Evolutionary conservation across 2,888 invertebrate species (phyloP), one percentile per base, ranked within the genome.

Genomic region (Salticus scenicus): DNA sequence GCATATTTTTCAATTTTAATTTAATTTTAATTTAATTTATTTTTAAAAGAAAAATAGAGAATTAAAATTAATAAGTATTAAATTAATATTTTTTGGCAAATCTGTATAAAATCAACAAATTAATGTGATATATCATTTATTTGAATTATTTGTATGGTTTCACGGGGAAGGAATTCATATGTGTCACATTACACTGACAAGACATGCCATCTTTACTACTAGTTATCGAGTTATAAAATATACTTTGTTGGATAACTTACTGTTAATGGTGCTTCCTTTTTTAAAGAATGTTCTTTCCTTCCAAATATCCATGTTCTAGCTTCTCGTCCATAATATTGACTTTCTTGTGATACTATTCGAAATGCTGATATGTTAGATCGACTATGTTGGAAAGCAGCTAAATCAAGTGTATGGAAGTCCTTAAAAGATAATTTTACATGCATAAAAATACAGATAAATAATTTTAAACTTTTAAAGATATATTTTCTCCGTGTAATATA

Each of bases 281-380:
- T 90, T 1, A 76, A 28, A 0, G 78, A 69, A 12, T 84, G 79
- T 37, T 81, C 87, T 64, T 87, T 81, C 0, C 87, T 42, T 0
- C 87, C 87, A 69, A 82, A 87, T 28, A 69, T 76, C 86, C 81
- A 81, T 0, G 77, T 66, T 27, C 82, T 37, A 27, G 80, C 70
- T 31, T 81, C 83, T 8, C 71, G 30, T n/a, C 75, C 79, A 33
- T 76, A 79, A n/a, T 83, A 72, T 20, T 87, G 87, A 30, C 75
- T 67, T 27, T 80, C 74, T 12, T 83, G 79, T 41, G 98, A 96
- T 66, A 98, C 95, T 88, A 98, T 92, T 89, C 97, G 94, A 90
- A 98, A 95, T 1, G 97, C 97, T 0, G 98, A 98, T 89, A 98
- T 97, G 92, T 98, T 98, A 33, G 98, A 97, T 33, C 98, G 97